phyloP scores from a whole-genome alignment of 2,888 invertebrate genomes.

The Calliphora vomitoria region DNA sequence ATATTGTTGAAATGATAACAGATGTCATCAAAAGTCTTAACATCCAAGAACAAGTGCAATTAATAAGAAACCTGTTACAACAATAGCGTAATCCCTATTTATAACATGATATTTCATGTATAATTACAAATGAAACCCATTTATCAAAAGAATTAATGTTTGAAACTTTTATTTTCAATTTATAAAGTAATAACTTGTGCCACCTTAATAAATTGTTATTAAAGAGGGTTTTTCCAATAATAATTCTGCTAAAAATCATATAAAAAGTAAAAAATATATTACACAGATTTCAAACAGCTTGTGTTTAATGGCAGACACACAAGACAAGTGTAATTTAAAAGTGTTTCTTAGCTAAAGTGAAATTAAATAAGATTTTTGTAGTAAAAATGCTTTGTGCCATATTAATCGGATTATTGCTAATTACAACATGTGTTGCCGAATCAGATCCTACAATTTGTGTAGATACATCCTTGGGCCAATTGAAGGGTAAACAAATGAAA shows the following conservation, averaged over 20 bases:
- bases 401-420: slow-evolving; percentile 25
- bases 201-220: not conserved
- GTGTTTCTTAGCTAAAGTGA: not conserved
- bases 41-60: not conserved
- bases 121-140: too few relatives aligned
- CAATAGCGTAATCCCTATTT: too few relatives aligned
- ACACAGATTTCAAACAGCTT: not conserved
- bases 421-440: slow-evolving; percentile 8
- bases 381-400: not conserved
- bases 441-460: slow-evolving; percentile 73
- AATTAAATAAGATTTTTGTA: not conserved
- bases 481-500: slow-evolving; percentile 78
- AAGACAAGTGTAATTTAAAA: slow-evolving; percentile 1
- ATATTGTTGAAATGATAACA: not conserved
- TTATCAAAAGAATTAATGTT: too few relatives aligned
- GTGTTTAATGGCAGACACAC: not conserved
- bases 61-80: not conserved
- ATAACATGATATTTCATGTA: too few relatives aligned
- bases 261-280: not conserved
- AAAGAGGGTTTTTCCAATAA: not conserved
- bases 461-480: slow-evolving; percentile 78
- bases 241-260: not conserved
- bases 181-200: not conserved
- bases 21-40: not conserved
- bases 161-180: not conserved